These are phyloP conservation scores for Atta texana DNA, from an alignment of 1,140 invertebrate genomes.

Conservation along the genomic window DNA sequence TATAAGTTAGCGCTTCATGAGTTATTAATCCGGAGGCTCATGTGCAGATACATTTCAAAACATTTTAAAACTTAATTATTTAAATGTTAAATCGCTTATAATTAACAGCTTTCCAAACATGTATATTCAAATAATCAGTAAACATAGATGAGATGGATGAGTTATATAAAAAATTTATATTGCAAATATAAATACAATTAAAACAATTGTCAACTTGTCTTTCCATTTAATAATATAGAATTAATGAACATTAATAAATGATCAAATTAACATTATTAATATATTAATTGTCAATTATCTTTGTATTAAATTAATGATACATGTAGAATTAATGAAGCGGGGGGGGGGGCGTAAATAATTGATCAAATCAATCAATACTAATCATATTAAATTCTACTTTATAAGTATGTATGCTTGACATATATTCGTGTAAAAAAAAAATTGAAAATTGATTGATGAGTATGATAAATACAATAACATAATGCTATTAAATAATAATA, in stretches of 20 bases:
- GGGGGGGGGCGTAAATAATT: not conserved
- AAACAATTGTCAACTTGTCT: not conserved
- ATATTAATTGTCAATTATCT: no score
- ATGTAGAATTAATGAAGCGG: no score
- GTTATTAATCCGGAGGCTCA: constrained; percentile 16
- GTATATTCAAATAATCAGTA: not conserved
- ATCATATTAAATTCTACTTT: not conserved
- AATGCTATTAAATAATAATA: not conserved
- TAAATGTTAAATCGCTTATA: constrained; percentile 5
- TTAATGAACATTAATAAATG: no score
- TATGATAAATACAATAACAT: not conserved
- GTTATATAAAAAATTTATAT: not conserved
- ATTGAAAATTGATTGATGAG: not conserved
- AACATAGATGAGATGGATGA: not conserved
- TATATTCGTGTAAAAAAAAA: not conserved
- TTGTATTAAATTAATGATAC: no score
- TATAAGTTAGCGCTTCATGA: not conserved
- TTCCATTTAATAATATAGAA: not conserved
- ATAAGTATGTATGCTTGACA: not conserved
- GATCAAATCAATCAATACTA: not conserved
- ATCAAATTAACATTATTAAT: no score
- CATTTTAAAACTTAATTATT: not conserved
- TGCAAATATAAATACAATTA: not conserved
- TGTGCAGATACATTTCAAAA: not conserved
- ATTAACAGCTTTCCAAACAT: not conserved